Evolutionary conservation across 2,888 invertebrate species (phyloP), one percentile per base, ranked within the genome.

Genomic region (Lochmaea crataegi): DNA sequence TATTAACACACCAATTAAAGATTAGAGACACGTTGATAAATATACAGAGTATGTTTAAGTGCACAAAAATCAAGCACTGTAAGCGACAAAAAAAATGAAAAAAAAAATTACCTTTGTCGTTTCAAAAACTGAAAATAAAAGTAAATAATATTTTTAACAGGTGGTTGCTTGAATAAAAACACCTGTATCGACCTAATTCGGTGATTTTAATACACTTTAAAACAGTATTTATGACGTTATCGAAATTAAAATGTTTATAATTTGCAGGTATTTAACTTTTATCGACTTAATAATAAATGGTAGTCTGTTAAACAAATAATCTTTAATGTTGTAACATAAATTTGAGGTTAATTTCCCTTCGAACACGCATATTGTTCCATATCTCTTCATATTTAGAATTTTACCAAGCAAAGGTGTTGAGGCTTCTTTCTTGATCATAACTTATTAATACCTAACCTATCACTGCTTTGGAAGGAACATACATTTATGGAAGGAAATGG

Each of bases 71-170:
- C 16, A 58, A 58, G 32, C 26, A n/a, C 58, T 26, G 14, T 58
- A 26, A 58, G 32, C 32, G 32, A 32, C 58, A 58, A 38, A 38
- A 26, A 58, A 58, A 58, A 58, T 10, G 9, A 58, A 58, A 32
- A 58, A 58, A 58, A 32, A 58, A 32, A 32, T 58, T 58, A 58
- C 58, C 58, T 58, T 58, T 14, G 58, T 32, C 12, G 4, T 14
- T 32, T 14, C 14, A 32, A 58, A 58, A 58, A 58, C 58, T 32
- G 58, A 32, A 58, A 58, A 58, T n/a, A 14, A 32, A 26, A 58
- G 14, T 58, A 32, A 58, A 32, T 58, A 58, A 58, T 6, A 58
- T 12, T 32, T 53, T 53, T 10, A 58, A 58, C 58, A 58, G 58
- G 58, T 58, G 58, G 26, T 32, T 6, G 6, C 32, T n/a, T 26